These are phyloP conservation scores for Natrix natrix DNA, from an alignment of 2,797 vertebrate genomes.

Conservation along the genomic window DNA sequence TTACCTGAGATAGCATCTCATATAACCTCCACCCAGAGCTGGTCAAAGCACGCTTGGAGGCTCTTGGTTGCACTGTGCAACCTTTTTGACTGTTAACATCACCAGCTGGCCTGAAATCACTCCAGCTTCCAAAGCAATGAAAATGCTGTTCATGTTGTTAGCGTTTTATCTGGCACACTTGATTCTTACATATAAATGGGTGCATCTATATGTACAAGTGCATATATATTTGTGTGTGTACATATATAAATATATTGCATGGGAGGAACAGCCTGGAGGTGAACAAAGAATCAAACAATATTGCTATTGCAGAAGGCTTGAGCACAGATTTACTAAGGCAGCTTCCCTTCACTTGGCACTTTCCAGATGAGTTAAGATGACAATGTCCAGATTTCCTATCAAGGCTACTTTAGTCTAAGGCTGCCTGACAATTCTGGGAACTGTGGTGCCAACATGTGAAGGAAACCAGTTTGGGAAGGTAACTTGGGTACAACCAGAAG, in stretches of 20 bases:
- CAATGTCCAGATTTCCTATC: neutral
- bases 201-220: neutral
- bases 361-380: neutral
- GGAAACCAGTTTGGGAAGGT: neutral
- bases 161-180: constrained; percentile 55
- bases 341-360: neutral
- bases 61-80: constrained; percentile 46
- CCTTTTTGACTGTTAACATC: constrained; percentile 52
- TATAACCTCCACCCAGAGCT: constrained; percentile 47
- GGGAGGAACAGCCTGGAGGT: neutral
- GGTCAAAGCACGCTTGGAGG: constrained; percentile 63
- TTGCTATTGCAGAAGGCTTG: constrained; percentile 35
- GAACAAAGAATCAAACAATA: constrained; percentile 25
- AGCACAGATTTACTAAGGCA: constrained; percentile 14
- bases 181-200: constrained; percentile 29
- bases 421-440: neutral
- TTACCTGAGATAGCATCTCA: constrained; percentile 60
- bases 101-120: constrained; percentile 60
- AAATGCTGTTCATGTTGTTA: constrained; percentile 44
- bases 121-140: constrained; percentile 52
- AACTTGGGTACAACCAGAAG: neutral
- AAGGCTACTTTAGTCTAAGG: neutral
- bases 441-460: neutral
- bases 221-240: fast-evolving
- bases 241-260: neutral